These are phyloP conservation scores for Leptodactylus fallax DNA, from an alignment of 2,797 vertebrate species.

Conservation along the genomic window DNA sequence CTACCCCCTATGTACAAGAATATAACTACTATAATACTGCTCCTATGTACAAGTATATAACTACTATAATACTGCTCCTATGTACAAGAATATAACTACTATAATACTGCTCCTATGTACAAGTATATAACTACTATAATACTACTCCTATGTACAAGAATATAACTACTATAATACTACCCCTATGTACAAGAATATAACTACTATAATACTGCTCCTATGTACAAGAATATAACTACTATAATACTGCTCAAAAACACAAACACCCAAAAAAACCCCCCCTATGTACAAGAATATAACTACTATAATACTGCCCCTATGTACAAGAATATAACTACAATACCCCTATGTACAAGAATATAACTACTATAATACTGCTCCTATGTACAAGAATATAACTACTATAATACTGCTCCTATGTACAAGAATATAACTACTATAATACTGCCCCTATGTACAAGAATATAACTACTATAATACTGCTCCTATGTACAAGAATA, in stretches of 20 bases:
- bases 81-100: background rate
- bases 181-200: no score
- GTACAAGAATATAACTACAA: background rate
- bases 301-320: background rate
- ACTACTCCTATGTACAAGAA: background rate
- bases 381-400: background rate
- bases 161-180: no score
- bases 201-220: constrained; percentile 3
- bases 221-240: background rate
- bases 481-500: background rate
- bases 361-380: background rate
- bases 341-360: no score
- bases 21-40: background rate
- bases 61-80: background rate
- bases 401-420: background rate
- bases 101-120: background rate
- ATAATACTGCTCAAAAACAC: no score
- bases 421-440: constrained; percentile 4
- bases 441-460: no score
- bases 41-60: background rate
- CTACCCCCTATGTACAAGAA: background rate
- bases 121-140: no score
- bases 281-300: background rate
- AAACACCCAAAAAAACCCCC: background rate
- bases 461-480: background rate